A percentile compares a stretch with the other conserved stretches of the same genome.
These are phyloP conservation scores for Chloroceryle aenea DNA, from an alignment of 2,113 vertebrate genomes.

Conservation along the genomic window DNA sequence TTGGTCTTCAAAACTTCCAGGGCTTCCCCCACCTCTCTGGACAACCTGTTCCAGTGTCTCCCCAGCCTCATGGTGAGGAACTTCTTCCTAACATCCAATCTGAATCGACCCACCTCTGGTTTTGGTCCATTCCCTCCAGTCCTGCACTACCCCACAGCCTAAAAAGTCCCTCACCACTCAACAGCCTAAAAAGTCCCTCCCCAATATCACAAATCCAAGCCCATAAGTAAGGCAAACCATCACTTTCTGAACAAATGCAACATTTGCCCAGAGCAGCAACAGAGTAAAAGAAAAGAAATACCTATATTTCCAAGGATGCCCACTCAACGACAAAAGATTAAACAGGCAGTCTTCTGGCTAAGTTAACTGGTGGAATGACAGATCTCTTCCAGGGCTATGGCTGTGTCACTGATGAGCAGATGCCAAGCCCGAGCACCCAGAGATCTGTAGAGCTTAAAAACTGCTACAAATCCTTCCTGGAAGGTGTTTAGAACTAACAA, in stretches of 20 bases:
- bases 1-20: no score
- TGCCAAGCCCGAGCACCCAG: not conserved
- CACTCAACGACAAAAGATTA: not conserved
- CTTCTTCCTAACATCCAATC: no score
- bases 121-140: no score
- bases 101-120: no score
- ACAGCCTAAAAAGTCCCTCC: no score
- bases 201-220: not conserved
- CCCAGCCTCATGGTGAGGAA: no score
- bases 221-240: not conserved
- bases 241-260: not conserved
- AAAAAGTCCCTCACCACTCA: no score
- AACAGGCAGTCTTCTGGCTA: not conserved
- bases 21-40: no score
- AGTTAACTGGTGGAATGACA: not conserved
- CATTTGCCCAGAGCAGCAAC: not conserved
- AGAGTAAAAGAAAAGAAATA: not conserved
- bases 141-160: no score
- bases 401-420: not conserved
- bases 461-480: not conserved
- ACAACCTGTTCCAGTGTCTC: no score
- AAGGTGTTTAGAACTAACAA: not conserved
- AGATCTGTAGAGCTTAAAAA: not conserved
- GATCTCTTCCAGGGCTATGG: not conserved
- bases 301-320: not conserved